phyloP scores from a whole-genome alignment of 2,797 vertebrate genomes.

The Oceanodroma leucorhoa region DNA sequence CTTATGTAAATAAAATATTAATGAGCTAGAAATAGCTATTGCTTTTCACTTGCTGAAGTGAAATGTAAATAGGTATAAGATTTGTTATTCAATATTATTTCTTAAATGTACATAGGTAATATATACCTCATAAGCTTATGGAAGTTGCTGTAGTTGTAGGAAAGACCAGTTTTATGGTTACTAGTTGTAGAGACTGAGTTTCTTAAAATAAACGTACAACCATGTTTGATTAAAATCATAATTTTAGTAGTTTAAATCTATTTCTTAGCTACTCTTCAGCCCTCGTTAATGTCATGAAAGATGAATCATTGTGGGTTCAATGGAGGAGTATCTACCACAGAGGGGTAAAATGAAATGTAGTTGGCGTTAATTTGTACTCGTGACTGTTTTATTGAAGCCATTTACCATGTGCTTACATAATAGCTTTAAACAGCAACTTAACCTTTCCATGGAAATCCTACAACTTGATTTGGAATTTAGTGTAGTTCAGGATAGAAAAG shows the following conservation, averaged over 20 bases:
- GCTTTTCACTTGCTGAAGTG: not conserved
- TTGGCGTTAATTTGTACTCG: not conserved
- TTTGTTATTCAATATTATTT: not conserved
- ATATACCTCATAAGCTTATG: not conserved
- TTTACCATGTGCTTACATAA: slow-evolving; percentile 20
- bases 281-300: not conserved
- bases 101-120: not conserved
- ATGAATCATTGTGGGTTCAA: slow-evolving; percentile 4
- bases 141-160: not conserved
- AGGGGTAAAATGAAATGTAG: not conserved
- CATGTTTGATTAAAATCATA: not conserved
- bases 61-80: not conserved
- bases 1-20: not conserved
- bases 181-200: not conserved
- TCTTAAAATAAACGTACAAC: not conserved
- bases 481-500: not conserved
- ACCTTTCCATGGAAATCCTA: slow-evolving; percentile 10
- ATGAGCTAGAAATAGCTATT: not conserved
- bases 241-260: not conserved
- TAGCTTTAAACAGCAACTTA: slow-evolving; percentile 41
- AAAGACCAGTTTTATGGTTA: not conserved
- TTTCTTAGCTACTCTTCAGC: not conserved
- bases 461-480: not conserved
- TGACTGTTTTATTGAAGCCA: not conserved
- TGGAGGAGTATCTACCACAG: slow-evolving; percentile 10